phyloP scores from a whole-genome alignment of 2,113 vertebrate species.

The Bolborhynchus lineola region DNA sequence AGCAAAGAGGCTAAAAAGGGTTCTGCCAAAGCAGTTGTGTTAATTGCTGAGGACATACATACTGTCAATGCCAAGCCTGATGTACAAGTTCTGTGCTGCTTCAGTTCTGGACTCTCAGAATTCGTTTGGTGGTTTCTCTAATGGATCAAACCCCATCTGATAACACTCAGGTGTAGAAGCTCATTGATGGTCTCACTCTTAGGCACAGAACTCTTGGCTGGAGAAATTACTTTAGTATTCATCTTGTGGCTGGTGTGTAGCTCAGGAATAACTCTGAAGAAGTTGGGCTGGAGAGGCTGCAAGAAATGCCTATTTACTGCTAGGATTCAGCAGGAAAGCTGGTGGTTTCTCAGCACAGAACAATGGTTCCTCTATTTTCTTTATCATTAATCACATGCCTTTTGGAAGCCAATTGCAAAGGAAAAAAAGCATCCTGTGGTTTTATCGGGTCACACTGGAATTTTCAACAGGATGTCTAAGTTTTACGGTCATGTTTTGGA shows the following conservation, averaged over 20 bases:
- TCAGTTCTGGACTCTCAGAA: not conserved
- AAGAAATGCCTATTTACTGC: not conserved
- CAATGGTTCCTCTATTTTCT: not conserved
- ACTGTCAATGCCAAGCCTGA: not conserved
- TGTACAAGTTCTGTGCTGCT: not conserved
- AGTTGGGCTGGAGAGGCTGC: not conserved
- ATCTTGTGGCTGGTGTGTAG: not conserved
- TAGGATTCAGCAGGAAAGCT: not conserved
- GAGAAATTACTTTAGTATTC: not conserved
- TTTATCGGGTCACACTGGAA: not conserved
- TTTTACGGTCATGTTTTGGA: not conserved
- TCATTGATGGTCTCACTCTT: not conserved
- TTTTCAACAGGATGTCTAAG: not conserved
- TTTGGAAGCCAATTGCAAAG: not conserved
- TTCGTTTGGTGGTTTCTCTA: not conserved
- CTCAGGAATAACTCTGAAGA: not conserved
- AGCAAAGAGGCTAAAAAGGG: not conserved
- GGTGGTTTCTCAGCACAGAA: not conserved
- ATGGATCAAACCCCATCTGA: not conserved
- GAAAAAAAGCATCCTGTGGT: not conserved
- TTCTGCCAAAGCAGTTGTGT: not conserved
- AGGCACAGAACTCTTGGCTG: not conserved
- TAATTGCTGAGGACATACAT: not conserved
- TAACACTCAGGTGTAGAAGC: not conserved
- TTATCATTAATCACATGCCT: not conserved